Conservation (phyloP, 30 jellyfish, hydroid and myxozoan species). For the Cassiopea andromeda region DNA sequence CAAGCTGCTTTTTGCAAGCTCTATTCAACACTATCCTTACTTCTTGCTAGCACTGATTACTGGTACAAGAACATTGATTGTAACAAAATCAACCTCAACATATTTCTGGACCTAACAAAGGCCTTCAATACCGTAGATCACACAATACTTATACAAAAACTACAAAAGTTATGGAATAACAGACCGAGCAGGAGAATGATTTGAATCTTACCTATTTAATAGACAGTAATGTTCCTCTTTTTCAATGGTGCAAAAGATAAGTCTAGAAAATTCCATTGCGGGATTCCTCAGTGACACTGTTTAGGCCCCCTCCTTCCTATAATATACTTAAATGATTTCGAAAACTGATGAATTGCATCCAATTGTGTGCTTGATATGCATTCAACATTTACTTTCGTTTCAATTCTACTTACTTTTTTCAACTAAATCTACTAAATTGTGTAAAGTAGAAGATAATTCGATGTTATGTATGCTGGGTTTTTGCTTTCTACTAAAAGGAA, state of each 20-base stretch:
- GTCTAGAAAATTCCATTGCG: background rate
- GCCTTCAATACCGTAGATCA: slow-evolving; percentile 51
- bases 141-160: slow-evolving; percentile 9
- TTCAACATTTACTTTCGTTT: no score
- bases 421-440: no score
- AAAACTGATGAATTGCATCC: background rate
- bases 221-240: background rate
- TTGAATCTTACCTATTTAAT: slow-evolving; percentile 4
- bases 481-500: no score
- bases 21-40: background rate
- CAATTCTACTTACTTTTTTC: no score
- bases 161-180: slow-evolving; percentile 18
- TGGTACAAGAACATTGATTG: background rate
- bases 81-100: background rate
- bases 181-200: slow-evolving; percentile 27
- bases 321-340: background rate
- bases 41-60: background rate
- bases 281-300: background rate
- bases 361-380: no score
- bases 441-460: no score
- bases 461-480: no score
- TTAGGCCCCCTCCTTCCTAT: background rate
- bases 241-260: background rate
- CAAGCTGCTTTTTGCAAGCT: slow-evolving; percentile 1
- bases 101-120: slow-evolving; percentile 28